A percentile compares a stretch with the other conserved stretches of the same genome.
These are phyloP conservation scores for Epinephelus lanceolatus DNA, from an alignment of 2,113 vertebrate species.

Conservation along the genomic window DNA sequence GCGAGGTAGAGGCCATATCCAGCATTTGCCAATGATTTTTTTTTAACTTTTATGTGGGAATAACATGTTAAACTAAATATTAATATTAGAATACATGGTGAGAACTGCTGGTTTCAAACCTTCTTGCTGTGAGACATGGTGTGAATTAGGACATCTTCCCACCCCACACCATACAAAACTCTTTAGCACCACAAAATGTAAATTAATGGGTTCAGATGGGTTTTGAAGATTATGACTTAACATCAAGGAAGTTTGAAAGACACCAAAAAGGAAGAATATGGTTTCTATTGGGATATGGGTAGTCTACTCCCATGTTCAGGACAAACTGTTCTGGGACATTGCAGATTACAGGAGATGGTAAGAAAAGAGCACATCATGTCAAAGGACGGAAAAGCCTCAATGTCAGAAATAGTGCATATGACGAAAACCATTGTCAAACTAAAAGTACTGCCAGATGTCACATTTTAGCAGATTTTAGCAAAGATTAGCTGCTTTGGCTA, in stretches of 20 bases:
- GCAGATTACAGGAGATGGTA: neutral
- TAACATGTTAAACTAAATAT: too few relatives aligned
- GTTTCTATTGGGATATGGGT: neutral
- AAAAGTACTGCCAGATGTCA: constrained; percentile 1
- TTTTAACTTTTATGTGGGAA: too few relatives aligned
- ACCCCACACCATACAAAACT: too few relatives aligned
- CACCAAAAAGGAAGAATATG: neutral
- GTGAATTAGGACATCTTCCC: neutral
- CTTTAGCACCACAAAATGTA: neutral
- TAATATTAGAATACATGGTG: too few relatives aligned
- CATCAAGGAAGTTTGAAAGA: neutral
- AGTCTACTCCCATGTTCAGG: neutral
- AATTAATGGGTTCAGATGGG: neutral
- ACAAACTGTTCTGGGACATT: neutral
- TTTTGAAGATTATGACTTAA: neutral
- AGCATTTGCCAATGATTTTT: too few relatives aligned
- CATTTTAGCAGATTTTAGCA: neutral
- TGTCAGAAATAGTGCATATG: neutral
- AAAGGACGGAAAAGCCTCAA: neutral
- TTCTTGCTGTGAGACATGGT: neutral
- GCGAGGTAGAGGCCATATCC: too few relatives aligned
- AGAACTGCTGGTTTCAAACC: neutral
- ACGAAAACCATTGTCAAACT: neutral
- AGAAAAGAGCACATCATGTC: neutral
- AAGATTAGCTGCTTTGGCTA: neutral